Conservation (phyloP, 1,140 invertebrate species). For the Eufriesea mexicana region DNA sequence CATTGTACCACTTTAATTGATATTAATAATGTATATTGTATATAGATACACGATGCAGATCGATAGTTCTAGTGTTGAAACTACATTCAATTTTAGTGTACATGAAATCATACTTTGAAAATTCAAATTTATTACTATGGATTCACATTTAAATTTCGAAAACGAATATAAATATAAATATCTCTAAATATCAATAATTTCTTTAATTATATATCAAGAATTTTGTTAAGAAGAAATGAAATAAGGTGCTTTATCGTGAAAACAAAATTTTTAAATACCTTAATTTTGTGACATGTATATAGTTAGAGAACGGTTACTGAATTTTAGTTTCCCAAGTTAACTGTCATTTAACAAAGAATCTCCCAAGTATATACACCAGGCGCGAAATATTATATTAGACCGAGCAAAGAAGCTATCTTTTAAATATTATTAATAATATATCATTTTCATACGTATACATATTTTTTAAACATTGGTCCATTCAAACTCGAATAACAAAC, state of each 20-base stretch:
- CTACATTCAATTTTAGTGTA: background rate
- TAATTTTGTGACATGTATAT: background rate
- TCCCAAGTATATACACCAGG: background rate
- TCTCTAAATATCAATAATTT: background rate
- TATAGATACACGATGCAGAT: no score
- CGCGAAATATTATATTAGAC: background rate
- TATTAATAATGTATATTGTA: no score
- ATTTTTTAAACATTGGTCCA: slow-evolving; percentile 37
- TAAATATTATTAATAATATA: background rate
- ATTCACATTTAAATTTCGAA: background rate
- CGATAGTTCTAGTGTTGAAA: background rate
- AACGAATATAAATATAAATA: background rate
- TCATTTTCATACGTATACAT: slow-evolving; percentile 1
- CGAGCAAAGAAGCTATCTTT: background rate
- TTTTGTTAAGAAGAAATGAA: background rate
- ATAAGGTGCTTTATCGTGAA: background rate
- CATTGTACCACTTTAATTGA: no score
- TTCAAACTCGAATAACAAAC: slow-evolving; percentile 14
- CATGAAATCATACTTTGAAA: background rate
- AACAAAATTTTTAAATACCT: background rate
- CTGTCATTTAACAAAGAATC: background rate
- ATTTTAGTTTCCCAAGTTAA: slow-evolving; percentile 1
- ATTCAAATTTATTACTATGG: background rate
- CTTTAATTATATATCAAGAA: background rate
- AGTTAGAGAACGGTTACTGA: background rate